These are phyloP conservation scores for Oreochromis aureus DNA, from an alignment of 2,113 vertebrate genomes.

Conservation along the genomic window DNA sequence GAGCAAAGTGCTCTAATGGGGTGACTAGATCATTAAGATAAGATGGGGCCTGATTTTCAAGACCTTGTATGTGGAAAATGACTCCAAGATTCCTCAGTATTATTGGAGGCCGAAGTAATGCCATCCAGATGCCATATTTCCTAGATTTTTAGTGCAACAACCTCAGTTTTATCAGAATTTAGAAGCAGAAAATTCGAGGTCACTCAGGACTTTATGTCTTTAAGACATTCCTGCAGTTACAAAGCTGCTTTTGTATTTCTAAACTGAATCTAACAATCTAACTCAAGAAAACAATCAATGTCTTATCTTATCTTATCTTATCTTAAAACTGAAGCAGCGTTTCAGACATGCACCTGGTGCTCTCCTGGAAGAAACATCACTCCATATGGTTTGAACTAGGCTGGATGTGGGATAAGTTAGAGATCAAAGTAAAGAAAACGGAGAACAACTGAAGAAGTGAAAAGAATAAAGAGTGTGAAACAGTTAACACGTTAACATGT, in stretches of 20 bases:
- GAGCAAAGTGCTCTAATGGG: background rate
- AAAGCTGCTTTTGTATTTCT: background rate
- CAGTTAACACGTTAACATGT: background rate
- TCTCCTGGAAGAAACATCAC: background rate
- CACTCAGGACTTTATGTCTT: rapidly evolving
- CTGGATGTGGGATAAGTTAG: background rate
- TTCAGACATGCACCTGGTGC: background rate
- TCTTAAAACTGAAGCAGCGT: background rate
- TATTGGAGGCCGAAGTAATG: background rate
- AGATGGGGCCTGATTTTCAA: background rate
- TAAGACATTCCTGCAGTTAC: background rate
- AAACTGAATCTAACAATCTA: background rate
- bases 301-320: background rate
- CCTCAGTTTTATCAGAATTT: background rate
- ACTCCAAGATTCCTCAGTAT: background rate
- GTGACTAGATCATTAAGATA: background rate
- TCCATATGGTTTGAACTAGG: background rate
- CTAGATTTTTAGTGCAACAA: background rate
- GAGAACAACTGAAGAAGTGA: background rate
- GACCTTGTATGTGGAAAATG: background rate
- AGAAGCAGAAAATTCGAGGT: background rate
- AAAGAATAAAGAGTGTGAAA: background rate
- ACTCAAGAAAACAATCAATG: background rate
- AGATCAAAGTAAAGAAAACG: background rate
- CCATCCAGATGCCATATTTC: background rate